A percentile compares a stretch with the other conserved stretches of the same genome.
Conservation (phyloP, 2,113 vertebrate genomes). For the Piaya cayana region DNA sequence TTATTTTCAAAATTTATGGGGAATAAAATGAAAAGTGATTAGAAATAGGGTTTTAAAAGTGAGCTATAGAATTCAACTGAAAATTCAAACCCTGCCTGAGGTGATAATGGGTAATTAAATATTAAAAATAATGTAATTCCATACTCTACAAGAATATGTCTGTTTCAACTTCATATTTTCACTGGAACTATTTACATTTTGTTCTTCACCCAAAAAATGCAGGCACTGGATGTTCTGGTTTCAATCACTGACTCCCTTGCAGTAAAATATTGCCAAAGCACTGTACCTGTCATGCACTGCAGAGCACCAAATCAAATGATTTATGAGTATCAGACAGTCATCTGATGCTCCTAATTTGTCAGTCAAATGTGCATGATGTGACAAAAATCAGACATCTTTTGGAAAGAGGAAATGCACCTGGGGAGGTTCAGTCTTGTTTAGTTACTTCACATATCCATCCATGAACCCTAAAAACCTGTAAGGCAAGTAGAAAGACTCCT, state of each 20-base stretch:
- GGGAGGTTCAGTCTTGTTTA: not conserved
- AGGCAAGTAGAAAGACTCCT: not conserved
- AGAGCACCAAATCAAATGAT: not conserved
- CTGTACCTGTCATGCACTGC: not conserved
- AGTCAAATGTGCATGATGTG: not conserved
- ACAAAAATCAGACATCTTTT: not conserved
- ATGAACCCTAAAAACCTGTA: not conserved
- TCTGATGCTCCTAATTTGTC: not conserved
- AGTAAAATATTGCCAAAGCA: not conserved
- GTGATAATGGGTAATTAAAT: not conserved
- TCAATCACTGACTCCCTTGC: not conserved
- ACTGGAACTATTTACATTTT: not conserved
- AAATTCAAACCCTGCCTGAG: not conserved
- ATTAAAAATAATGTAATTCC: not conserved
- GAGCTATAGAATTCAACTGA: not conserved
- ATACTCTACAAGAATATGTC: not conserved
- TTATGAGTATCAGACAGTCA: not conserved
- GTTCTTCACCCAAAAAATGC: not conserved
- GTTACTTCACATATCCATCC: accelerated
- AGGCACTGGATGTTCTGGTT: not conserved
- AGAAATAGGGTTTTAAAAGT: not conserved
- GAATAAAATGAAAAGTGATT: not conserved
- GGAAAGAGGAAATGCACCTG: not conserved
- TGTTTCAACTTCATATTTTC: not conserved
- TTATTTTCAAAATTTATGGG: not conserved